These are phyloP conservation scores for Rhizoglyphus robini DNA, from an alignment of 1,140 invertebrate genomes.

Conservation along the genomic window DNA sequence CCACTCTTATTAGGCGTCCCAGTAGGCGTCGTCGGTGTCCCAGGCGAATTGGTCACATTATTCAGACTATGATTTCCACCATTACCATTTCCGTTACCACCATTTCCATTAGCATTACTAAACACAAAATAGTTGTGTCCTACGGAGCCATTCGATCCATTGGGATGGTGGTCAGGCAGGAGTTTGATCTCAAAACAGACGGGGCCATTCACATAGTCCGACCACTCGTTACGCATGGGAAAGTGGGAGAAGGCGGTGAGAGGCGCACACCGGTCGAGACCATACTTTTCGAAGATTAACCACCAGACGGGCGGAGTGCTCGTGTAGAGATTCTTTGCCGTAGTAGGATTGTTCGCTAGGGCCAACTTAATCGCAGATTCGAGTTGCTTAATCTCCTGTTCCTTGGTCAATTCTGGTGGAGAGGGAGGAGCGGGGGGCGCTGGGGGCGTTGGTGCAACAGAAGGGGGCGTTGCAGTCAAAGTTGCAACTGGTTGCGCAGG, in stretches of 20 bases:
- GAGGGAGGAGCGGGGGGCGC: background rate
- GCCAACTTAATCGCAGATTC: background rate
- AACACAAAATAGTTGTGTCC: conserved; percentile 2
- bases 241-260: background rate
- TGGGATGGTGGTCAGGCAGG: background rate
- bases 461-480: background rate
- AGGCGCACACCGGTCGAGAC: background rate
- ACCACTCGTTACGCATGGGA: background rate
- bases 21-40: background rate
- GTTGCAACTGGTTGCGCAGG: background rate
- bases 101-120: background rate
- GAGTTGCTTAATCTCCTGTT: background rate
- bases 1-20: background rate
- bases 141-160: background rate
- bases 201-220: background rate
- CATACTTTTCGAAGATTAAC: conserved; percentile 9
- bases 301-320: conserved; percentile 1
- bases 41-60: background rate
- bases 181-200: background rate
- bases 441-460: conserved; percentile 2
- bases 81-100: background rate
- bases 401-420: background rate
- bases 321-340: background rate
- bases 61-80: background rate
- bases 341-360: background rate